Percentiles rank a stretch among this genome's conserved stretches.
These are phyloP conservation scores for Drosophila pandora DNA, from an alignment of 1,140 invertebrate genomes.

Conservation along the genomic window DNA sequence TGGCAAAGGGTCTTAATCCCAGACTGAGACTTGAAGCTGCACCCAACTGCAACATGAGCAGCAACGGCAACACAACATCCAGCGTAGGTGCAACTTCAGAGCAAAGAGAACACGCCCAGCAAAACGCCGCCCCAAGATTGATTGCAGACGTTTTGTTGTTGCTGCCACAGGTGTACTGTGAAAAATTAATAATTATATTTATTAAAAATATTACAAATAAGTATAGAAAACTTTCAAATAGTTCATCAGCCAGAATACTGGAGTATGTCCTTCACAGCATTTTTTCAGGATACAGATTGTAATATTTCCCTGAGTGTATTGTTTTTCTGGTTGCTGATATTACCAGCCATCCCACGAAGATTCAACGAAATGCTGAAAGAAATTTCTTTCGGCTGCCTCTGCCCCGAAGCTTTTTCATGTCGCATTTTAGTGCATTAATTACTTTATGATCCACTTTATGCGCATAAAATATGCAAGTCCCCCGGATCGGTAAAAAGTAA, in stretches of 20 bases:
- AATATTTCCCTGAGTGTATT: conserved; percentile 2
- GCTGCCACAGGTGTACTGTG: conserved; percentile 8
- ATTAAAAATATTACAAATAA: neutral
- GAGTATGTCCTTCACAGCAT: neutral
- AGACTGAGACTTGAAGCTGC: conserved; percentile 26
- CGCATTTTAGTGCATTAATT: conserved; percentile 83
- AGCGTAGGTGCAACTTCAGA: conserved; percentile 77
- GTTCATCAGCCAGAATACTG: neutral
- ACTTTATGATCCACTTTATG: conserved; percentile 82
- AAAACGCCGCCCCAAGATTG: conserved; percentile 68
- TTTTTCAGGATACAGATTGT: too few relatives aligned
- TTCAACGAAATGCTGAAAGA: conserved; percentile 44
- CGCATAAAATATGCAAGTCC: conserved; percentile 68
- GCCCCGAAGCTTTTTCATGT: conserved; percentile 73
- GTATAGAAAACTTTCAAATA: neutral
- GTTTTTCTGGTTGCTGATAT: conserved; percentile 3
- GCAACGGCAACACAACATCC: conserved; percentile 3
- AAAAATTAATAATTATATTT: neutral
- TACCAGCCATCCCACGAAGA: conserved; percentile 63
- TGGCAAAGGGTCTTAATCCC: conserved; percentile 72
- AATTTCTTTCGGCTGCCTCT: conserved; percentile 50
- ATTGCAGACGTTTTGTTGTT: conserved; percentile 66
- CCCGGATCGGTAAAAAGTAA: conserved; percentile 52
- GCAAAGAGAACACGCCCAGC: conserved; percentile 75
- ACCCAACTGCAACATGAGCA: conserved; percentile 42